Percentiles rank a stretch among this genome's conserved stretches.
phyloP scores from a whole-genome alignment of 2,113 vertebrate genomes.

The Pantherophis guttatus region DNA sequence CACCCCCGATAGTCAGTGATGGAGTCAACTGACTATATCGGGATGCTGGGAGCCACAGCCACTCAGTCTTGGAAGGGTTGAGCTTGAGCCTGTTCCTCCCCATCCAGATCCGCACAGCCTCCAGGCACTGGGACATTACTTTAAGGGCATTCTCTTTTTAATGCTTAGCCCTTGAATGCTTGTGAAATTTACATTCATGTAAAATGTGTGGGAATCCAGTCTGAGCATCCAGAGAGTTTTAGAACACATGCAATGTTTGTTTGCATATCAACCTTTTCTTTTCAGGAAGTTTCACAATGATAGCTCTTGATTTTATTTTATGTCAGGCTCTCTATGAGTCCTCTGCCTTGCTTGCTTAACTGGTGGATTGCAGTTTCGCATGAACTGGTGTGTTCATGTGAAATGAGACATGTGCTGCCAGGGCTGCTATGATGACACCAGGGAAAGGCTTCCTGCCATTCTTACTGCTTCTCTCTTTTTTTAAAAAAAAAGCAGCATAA shows the following conservation, averaged over 20 bases:
- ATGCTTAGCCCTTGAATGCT: neutral
- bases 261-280: neutral
- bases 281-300: fast-evolving
- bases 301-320: neutral
- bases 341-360: neutral
- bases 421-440: neutral
- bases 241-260: neutral
- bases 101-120: too few species aligned
- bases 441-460: constrained; percentile 32
- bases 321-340: fast-evolving
- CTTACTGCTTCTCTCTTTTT: constrained; percentile 29
- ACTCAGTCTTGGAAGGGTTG: too few species aligned
- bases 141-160: neutral
- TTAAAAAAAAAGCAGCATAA: neutral
- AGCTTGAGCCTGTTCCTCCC: too few species aligned
- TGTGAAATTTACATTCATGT: neutral
- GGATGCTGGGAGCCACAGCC: too few species aligned
- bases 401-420: constrained; percentile 45
- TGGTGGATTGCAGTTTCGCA: fast-evolving
- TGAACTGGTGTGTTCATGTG: constrained; percentile 54
- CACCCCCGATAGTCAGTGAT: too few species aligned
- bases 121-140: too few species aligned
- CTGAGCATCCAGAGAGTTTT: neutral
- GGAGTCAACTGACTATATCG: too few species aligned
- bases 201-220: neutral